Conservation (phyloP, 2,888 invertebrate genomes). For the Liopterus haemorrhoidalis region DNA sequence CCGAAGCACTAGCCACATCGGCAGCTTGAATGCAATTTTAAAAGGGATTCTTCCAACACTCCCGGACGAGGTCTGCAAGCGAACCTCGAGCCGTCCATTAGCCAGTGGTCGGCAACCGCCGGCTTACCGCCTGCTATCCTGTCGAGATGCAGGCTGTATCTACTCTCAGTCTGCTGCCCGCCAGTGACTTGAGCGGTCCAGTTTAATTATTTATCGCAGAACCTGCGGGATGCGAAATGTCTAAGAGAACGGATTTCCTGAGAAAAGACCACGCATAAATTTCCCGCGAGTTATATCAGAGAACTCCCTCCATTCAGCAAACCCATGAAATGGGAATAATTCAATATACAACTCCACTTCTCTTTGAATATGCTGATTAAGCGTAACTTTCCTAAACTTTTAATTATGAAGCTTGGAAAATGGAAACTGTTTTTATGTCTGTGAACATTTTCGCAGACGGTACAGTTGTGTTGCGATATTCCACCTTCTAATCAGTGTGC, state of each 20-base stretch:
- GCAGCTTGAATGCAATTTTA: constrained; percentile 31
- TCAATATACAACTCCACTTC: constrained; percentile 22
- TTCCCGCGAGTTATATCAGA: constrained; percentile 8
- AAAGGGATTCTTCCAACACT: constrained; percentile 32
- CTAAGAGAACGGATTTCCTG: constrained; percentile 23
- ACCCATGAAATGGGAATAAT: constrained; percentile 17
- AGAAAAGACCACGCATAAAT: constrained; percentile 22
- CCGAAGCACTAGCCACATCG: too few species aligned
- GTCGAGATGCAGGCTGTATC: neutral
- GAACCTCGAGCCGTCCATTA: constrained; percentile 31
- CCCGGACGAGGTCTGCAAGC: too few species aligned
- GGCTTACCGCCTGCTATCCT: neutral
- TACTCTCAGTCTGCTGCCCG: neutral
- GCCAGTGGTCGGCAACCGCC: constrained; percentile 6
- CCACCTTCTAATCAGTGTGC: too few species aligned
- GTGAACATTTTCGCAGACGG: too few species aligned
- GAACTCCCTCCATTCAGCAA: neutral
- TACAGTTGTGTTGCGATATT: too few species aligned
- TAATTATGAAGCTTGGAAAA: constrained; percentile 32
- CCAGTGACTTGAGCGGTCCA: too few species aligned
- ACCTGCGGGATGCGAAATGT: constrained; percentile 30
- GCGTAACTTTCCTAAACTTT: constrained; percentile 31
- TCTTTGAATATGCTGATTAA: constrained; percentile 28
- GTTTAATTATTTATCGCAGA: constrained; percentile 22
- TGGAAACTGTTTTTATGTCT: constrained; percentile 27